These are phyloP conservation scores for Peromyscus maniculatus DNA, from an alignment of 2,113 vertebrate species.

Conservation along the genomic window DNA sequence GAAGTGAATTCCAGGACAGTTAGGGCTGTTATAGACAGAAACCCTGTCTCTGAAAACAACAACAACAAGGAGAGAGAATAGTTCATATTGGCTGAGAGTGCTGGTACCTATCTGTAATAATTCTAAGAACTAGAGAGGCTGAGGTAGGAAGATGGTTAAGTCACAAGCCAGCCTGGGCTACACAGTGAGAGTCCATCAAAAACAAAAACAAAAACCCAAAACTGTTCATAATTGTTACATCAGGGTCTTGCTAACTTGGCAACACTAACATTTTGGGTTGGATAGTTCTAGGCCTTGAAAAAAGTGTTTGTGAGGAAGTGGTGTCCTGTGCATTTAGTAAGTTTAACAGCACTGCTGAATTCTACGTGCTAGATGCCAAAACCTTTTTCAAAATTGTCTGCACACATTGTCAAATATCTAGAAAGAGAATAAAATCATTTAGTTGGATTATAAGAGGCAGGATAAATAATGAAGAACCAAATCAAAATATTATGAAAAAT, in stretches of 20 bases:
- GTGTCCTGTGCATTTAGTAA: not conserved
- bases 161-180: not conserved
- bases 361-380: not conserved
- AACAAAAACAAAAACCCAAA: too few species aligned
- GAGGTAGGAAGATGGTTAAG: not conserved
- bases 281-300: not conserved
- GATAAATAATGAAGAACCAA: not conserved
- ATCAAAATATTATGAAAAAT: not conserved
- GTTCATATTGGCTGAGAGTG: not conserved
- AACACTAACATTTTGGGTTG: not conserved
- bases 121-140: not conserved
- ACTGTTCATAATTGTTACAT: not conserved
- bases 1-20: not conserved
- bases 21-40: not conserved
- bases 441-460: not conserved
- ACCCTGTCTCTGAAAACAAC: not conserved
- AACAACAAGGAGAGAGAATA: too few species aligned
- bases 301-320: not conserved
- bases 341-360: not conserved
- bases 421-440: not conserved
- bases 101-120: not conserved
- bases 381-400: not conserved
- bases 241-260: not conserved
- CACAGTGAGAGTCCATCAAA: not conserved
- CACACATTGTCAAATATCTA: not conserved